These are phyloP conservation scores for Euleptes europaea DNA, from an alignment of 2,113 vertebrate species.

Conservation along the genomic window DNA sequence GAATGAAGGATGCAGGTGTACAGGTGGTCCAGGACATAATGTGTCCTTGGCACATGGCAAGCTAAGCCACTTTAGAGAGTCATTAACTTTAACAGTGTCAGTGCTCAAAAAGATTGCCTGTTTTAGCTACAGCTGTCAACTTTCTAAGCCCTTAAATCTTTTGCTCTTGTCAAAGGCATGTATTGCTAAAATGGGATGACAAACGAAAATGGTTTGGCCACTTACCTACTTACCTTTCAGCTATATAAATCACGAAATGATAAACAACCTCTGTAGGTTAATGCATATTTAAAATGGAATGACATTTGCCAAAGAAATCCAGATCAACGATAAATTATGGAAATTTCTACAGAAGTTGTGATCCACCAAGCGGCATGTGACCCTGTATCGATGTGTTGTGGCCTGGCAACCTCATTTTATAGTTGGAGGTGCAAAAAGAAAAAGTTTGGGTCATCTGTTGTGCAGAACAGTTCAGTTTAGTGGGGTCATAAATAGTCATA, in stretches of 20 bases:
- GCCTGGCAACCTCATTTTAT: background rate
- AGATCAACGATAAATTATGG: background rate
- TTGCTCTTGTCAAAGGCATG: background rate
- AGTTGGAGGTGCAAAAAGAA: background rate
- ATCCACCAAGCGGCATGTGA: background rate
- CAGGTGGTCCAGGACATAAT: fast-evolving
- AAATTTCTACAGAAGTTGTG: background rate
- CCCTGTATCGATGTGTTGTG: background rate
- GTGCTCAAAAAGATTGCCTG: background rate
- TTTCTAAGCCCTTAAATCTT: background rate
- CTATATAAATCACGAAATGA: background rate
- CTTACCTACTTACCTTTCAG: background rate
- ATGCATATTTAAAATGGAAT: background rate
- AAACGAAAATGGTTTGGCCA: background rate
- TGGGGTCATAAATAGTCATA: background rate
- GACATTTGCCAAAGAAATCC: background rate
- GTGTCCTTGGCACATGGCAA: background rate
- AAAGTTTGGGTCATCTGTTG: background rate
- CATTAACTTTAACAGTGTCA: background rate
- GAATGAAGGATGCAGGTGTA: background rate
- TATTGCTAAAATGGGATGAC: background rate
- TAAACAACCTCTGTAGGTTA: background rate
- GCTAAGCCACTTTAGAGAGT: background rate
- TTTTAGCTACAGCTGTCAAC: background rate
- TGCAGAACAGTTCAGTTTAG: background rate